Evolutionary conservation across 2,113 vertebrate species (phyloP), one percentile per base, ranked within the genome.

Genomic region (Pundamilia nyererei): DNA sequence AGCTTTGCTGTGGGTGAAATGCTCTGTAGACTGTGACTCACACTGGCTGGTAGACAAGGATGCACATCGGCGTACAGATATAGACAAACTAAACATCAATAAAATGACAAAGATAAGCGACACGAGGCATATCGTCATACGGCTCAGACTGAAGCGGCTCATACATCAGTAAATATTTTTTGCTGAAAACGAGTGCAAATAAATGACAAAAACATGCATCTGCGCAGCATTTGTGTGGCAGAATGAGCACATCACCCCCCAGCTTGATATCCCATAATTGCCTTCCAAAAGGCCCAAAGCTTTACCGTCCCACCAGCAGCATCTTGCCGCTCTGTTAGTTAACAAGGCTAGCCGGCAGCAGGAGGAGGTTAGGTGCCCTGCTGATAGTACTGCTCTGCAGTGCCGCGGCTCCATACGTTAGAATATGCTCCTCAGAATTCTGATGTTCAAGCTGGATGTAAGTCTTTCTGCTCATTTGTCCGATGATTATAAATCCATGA

Each of bases 1-100:
- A 93, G 91, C 84, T 85, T 77, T 75, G 86, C 85, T 62, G 58
- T 33, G 86, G 84, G 82, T 17, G 75, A 92, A 93, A 89, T 53
- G 65, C 65, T 14, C 81, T 58, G 83, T 68, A 54, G 79, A 81
- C 83, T 56, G 40, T 84, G 65, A 92, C 42, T 93, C 87, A 89
- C 38, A 1, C 75, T 24, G 33, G 35, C 45, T 60, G 42, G 84
- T 49, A 79, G 75, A 72, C 72, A 87, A 80, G 56, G 38, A 82
- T 26, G 33, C 49, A 47, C 75, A 9, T 31, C 24, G 19, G 13
- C 51, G 6, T 12, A 2, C 45, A 82, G 35, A 86, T 75, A 72
- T 12, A 84, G 65, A 88, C 56, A 84, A 80, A 72, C 8, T 21
- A 54, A 29, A 83, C n/a, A 35, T 29, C 24, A 56, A 19, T 68